A percentile compares a stretch with the other conserved stretches of the same genome.
Conservation (phyloP, 2,888 invertebrate species). For the Andrena trimmerana region DNA sequence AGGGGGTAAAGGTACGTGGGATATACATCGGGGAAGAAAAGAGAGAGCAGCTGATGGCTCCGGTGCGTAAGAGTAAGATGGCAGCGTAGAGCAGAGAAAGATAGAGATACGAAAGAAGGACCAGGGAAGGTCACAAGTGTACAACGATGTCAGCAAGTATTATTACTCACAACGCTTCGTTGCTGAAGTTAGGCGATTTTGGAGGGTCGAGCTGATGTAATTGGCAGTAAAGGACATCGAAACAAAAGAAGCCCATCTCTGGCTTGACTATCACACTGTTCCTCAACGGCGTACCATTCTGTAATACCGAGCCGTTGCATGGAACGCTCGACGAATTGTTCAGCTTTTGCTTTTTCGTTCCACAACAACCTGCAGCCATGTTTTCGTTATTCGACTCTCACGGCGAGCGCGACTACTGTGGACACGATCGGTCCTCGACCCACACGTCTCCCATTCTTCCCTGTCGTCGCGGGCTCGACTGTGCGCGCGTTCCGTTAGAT, state of each 20-base stretch:
- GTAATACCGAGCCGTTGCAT: conserved; percentile 87
- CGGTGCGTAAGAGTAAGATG: conserved; percentile 34
- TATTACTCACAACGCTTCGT: conserved; percentile 96
- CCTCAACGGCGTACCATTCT: conserved; percentile 83
- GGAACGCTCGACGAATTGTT: conserved; percentile 88
- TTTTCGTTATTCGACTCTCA: conserved; percentile 47
- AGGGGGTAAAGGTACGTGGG: conserved; percentile 22
- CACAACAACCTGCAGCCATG: conserved; percentile 95
- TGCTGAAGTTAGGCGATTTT: conserved; percentile 95
- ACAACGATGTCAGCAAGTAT: conserved; percentile 34
- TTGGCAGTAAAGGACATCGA: conserved; percentile 98
- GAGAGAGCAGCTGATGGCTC: conserved; percentile 58
- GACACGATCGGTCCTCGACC: conserved; percentile 62
- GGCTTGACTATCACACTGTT: conserved; percentile 91
- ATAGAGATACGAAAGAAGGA: conserved; percentile 27
- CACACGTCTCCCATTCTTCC: conserved; percentile 56
- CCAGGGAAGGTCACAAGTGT: conserved; percentile 18
- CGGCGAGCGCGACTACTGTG: conserved; percentile 49
- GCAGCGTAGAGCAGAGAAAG: conserved; percentile 25
- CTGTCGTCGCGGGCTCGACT: conserved; percentile 61
- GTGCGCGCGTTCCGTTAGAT: conserved; percentile 74
- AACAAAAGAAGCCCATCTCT: conserved; percentile 99
- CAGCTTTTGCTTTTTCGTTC: conserved; percentile 96
- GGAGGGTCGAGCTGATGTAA: conserved; percentile 97
- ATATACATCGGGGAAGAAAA: conserved; percentile 34